Conservation (phyloP, 2,113 vertebrate species). For the Ophiodon elongatus region DNA sequence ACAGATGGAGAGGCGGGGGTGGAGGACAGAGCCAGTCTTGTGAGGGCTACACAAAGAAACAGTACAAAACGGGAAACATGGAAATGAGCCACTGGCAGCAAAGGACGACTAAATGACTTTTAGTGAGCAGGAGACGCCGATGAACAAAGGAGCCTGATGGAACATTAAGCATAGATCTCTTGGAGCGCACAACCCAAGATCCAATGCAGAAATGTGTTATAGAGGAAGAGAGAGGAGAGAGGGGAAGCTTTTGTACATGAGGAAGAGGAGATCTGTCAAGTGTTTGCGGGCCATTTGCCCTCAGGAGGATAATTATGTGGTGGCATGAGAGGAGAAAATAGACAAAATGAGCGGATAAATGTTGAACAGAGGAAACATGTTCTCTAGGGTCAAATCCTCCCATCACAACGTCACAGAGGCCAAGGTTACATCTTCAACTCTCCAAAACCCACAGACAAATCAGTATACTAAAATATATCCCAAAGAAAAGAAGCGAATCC, state of each 20-base stretch:
- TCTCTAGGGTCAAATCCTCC: background rate
- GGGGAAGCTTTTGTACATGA: background rate
- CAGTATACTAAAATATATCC: background rate
- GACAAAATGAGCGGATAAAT: background rate
- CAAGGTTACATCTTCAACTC: background rate
- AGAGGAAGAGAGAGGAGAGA: background rate
- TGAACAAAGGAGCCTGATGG: slow-evolving; percentile 31
- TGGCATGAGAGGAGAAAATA: background rate
- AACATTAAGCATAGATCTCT: background rate
- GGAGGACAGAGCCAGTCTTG: slow-evolving; percentile 57
- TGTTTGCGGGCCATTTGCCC: slow-evolving; percentile 10
- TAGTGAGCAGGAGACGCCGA: slow-evolving; percentile 40
- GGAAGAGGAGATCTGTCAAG: slow-evolving; percentile 18
- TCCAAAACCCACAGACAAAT: background rate
- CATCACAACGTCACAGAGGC: background rate
- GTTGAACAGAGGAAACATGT: slow-evolving; percentile 1
- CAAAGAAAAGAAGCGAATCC: background rate
- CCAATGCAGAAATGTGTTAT: no score
- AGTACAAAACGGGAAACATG: slow-evolving; percentile 51
- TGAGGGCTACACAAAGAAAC: slow-evolving; percentile 54
- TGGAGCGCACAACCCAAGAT: slow-evolving; percentile 1
- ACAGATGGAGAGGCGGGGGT: slow-evolving; percentile 74
- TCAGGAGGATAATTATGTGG: slow-evolving; percentile 16
- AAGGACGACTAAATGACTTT: slow-evolving; percentile 56
- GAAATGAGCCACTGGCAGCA: slow-evolving; percentile 45